These are phyloP conservation scores for Polydrusus cervinus DNA, from an alignment of 2,888 invertebrate genomes.

Conservation along the genomic window DNA sequence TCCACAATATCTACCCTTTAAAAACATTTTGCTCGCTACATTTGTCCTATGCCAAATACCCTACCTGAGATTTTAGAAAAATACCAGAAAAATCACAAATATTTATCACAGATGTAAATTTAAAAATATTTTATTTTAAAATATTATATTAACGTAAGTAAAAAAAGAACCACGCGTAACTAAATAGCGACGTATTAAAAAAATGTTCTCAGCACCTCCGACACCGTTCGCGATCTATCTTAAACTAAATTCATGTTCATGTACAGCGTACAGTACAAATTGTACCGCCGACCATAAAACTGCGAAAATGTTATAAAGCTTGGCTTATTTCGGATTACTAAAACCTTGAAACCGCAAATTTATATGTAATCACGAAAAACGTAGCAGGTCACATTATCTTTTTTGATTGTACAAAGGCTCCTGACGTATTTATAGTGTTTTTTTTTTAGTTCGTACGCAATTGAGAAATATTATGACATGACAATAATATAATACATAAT, in stretches of 20 bases:
- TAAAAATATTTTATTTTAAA: neutral
- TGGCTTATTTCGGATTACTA: constrained; percentile 46
- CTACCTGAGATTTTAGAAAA: constrained; percentile 6
- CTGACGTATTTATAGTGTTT: constrained; percentile 26
- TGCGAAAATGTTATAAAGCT: constrained; percentile 46
- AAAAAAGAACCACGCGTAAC: constrained; percentile 1
- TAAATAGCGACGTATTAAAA: constrained; percentile 4
- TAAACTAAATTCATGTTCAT: constrained; percentile 39
- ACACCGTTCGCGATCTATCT: constrained; percentile 38
- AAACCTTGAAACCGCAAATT: constrained; percentile 48
- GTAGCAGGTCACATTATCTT: constrained; percentile 39
- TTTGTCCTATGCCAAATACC: neutral
- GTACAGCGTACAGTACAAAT: constrained; percentile 10
- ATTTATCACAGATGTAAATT: constrained; percentile 28
- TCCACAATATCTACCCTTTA: no score
- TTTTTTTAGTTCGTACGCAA: constrained; percentile 12
- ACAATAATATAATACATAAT: constrained; percentile 24
- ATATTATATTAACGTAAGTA: neutral
- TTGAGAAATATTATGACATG: constrained; percentile 13
- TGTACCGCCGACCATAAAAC: constrained; percentile 41
- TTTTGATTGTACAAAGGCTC: constrained; percentile 26
- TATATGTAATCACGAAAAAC: constrained; percentile 46
- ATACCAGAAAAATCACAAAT: constrained; percentile 32
- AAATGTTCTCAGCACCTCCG: constrained; percentile 32
- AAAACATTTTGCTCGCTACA: no score